Evolutionary conservation across 2,888 invertebrate species (phyloP).

Genomic region (Polyommatus iphigenia): DNA sequence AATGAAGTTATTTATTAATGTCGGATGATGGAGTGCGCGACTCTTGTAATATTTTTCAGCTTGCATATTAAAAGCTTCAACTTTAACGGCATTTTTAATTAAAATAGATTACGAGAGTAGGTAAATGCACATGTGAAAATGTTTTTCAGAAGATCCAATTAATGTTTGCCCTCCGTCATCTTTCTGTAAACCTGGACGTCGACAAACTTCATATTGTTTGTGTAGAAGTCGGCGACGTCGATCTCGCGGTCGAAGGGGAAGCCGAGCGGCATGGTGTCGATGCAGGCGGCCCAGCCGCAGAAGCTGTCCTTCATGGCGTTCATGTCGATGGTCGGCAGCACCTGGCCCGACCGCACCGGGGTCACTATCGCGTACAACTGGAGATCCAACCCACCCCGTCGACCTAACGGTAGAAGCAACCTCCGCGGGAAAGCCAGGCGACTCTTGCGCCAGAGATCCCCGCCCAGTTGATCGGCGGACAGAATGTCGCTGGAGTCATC

Average conservation of each 20-base stretch:
- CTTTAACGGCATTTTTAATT: background rate
- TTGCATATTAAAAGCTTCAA: background rate
- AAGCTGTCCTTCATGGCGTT: conserved; percentile 72
- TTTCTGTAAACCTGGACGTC: conserved; percentile 83
- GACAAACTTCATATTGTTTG: conserved; percentile 83
- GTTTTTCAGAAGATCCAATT: background rate
- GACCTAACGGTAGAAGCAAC: conserved; percentile 86
- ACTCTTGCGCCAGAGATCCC: conserved; percentile 76
- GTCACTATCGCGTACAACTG: conserved; percentile 83
- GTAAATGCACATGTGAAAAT: background rate
- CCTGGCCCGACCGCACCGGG: conserved; percentile 73
- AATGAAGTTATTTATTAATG: conserved; percentile 18
- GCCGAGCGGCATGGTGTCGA: conserved; percentile 84
- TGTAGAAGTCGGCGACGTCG: conserved; percentile 79
- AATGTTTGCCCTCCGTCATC: conserved; percentile 48
- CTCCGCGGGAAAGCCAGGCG: conserved; percentile 83
- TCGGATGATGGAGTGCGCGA: background rate
- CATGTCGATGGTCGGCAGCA: conserved; percentile 68
- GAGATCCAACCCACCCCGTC: conserved; percentile 80
- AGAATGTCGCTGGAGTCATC: conserved; percentile 54
- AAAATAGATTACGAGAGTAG: background rate
- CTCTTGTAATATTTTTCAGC: background rate
- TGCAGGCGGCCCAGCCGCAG: conserved; percentile 75
- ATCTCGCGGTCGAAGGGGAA: conserved; percentile 88
- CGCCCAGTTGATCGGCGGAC: conserved; percentile 74